Base-by-base conservation (phyloP, 2,888 invertebrate genomes). In the Loripinus fragilis region DNA sequence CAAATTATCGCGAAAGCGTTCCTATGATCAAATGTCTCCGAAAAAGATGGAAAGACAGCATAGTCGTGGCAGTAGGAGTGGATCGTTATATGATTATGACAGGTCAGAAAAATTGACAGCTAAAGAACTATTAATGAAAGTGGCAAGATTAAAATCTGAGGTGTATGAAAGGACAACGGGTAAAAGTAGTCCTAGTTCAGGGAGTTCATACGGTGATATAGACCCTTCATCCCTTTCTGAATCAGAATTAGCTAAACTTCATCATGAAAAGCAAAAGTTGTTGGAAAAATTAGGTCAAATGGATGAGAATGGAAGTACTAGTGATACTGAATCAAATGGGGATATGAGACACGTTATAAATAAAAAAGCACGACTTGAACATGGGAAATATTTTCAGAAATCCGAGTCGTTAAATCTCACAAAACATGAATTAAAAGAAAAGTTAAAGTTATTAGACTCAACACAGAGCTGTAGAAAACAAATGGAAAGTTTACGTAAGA, bases 171-270 rank as follows among this genome's bases (percentile, higher is more conserved):
- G 82, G 41, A 80, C 80, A 48, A 71, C 76, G 68, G 80, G 78
- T 66, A 86, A 85, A 75, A 86, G 87, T 64, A 89, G 88, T 71
- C 89, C 89, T 28, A 88, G 89, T 74, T 90, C 91, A 42, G 85
- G 87, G 38, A 88, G 87, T 82, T 88, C 87, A 69, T 86, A 86
- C 66, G 86, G 88, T 80, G 89, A 89, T 65, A 88, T 95, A 75
- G 95, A 95, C 75, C 95, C 95, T 45, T 95, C 95, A 86, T 95
- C 95, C 89, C 95, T 95, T 73, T 86, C 87, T 38, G 91, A 90
- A 79, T 84, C 87, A 15, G 90, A 90, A 65, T 81, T 91, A 66
- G 80, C 86, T 60, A 89, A 91, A 76, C 85, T 93, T 67, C 90
- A 93, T 74, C 90, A 90, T 72, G 90, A 93, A 80, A 93, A 93